Base-by-base conservation (phyloP, 2,113 vertebrate species). In the Struthio camelus region DNA sequence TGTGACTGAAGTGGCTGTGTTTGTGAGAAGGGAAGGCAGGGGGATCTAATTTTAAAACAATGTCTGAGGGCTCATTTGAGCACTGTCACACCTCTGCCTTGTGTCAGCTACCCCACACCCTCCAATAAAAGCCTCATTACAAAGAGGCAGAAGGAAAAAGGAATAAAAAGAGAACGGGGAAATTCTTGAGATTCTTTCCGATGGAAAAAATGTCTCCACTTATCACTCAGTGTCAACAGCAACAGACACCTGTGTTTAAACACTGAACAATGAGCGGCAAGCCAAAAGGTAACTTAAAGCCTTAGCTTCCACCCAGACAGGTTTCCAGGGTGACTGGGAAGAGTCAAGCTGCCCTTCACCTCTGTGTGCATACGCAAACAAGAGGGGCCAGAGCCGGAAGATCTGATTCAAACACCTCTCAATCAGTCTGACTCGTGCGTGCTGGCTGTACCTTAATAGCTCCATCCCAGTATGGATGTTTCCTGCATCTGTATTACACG, bases 161-260 rank as follows among this genome's bases (percentile, higher is more conserved):
- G 40, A 92, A 89, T 80, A 73, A 80, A 95, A 96, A 92, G 88
- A 86, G 94, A 95, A 94, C 20, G 5, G 56, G 90, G 85, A 96
- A 93, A 97, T 97, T 97, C 96, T 96, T 96, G 82, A 97, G 96
- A 97, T 97, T 97, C 95, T 97, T 97, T 97, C 97, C 96, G 0
- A 87, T 94, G 96, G 96, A 97, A 97, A 97, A 97, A 97, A 97
- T 95, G 93, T 89, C 93, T 96, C 93, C 62, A 78, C 87, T 97
- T 97, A 97, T 96, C 97, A 96, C 82, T 95, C 87, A 85, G 93
- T 96, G 95, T 97, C 96, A 97, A 93, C 95, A 97, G 92, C 10
- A 1, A 76, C 64, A 96, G 97, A 95, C 94, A 97, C 96, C 97
- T 96, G 85, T 93, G 87, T 92, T 97, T 93, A 83, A 97, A 78